Evolutionary conservation across 2,888 invertebrate genomes (phyloP).

Genomic region (Autographa pulchrina): DNA sequence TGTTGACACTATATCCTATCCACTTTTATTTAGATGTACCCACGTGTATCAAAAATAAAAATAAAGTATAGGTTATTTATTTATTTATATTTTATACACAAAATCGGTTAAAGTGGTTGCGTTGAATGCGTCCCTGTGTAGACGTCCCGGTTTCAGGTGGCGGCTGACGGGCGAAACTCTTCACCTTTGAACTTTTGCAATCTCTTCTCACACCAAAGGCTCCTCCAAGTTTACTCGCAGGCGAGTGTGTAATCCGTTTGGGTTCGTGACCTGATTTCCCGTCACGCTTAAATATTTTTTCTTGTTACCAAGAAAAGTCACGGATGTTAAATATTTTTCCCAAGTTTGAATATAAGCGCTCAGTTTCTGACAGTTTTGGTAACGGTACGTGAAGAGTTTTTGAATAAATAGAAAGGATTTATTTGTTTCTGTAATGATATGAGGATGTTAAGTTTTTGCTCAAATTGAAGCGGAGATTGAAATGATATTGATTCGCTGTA

Average conservation of each 20-base stretch:
- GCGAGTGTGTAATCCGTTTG: slow-evolving; percentile 64
- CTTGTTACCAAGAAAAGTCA: slow-evolving; percentile 43
- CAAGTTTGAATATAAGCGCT: slow-evolving; percentile 11
- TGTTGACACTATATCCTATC: too few relatives aligned
- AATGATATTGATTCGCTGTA: too few relatives aligned
- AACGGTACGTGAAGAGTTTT: background rate
- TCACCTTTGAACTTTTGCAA: slow-evolving; percentile 74
- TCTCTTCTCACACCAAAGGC: slow-evolving; percentile 53
- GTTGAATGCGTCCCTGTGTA: slow-evolving; percentile 49
- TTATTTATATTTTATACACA: too few relatives aligned
- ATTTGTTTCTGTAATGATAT: background rate
- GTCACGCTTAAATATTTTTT: slow-evolving; percentile 58
- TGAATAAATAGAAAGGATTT: background rate
- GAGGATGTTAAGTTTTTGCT: background rate
- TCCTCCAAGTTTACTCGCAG: slow-evolving; percentile 56
- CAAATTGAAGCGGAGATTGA: background rate
- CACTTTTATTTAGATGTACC: background rate
- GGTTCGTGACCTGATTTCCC: slow-evolving; percentile 68
- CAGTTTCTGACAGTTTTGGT: background rate
- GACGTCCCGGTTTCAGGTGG: slow-evolving; percentile 54
- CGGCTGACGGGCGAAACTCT: slow-evolving; percentile 49
- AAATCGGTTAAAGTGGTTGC: too few relatives aligned
- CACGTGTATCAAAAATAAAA: too few relatives aligned
- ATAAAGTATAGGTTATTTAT: too few relatives aligned
- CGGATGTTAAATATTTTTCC: slow-evolving; percentile 16